Evolutionary conservation across 2,888 invertebrate species (phyloP), one percentile per base, ranked within the genome.

Genomic region (Scaptomyza reducta): DNA sequence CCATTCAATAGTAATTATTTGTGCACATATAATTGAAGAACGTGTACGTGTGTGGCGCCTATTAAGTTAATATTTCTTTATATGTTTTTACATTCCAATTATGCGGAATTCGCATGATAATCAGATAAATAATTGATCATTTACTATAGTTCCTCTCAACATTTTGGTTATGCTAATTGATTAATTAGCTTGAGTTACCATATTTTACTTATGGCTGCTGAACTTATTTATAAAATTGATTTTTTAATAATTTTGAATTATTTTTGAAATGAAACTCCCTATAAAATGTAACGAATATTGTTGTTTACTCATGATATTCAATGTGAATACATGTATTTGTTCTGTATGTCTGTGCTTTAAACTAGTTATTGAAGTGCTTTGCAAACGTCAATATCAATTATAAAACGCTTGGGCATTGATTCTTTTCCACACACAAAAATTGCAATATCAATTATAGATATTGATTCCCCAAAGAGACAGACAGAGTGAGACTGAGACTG

Each of bases 361-460:
- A 38, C 50, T 57, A 42, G 57, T 53, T 49, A 68, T 29, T 54
- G 49, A 62, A 74, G 38, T 45, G 61, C 62, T 74, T 55, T 53
- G 42, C 31, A 59, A 74, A 62, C 40, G 74, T 68, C 74, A 74
- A 78, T 74, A 74, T 74, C 59, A 78, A 74, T 74, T 74, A 78
- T 61, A 57, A 59, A 74, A 13, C 53, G 49, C 45, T 58, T 40
- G 38, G 49, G 57, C 35, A 59, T 51, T 61, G 51, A 47, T 49
- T 25, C 50, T n/a, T 14, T 31, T 35, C n/a, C 35, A 35, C 35
- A 31, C 10, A 6, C 14, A 33, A 53, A 46, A 72, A 57, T 51
- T 29, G 49, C 59, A 68, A 63, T 54, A 51, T 74, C 63, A 74
- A 78, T 78, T 78, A 78, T 74, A 49, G 35, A 75, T 57, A 57